These are phyloP conservation scores for Tetramorium bicarinatum DNA, from an alignment of 2,888 invertebrate species.

Conservation along the genomic window DNA sequence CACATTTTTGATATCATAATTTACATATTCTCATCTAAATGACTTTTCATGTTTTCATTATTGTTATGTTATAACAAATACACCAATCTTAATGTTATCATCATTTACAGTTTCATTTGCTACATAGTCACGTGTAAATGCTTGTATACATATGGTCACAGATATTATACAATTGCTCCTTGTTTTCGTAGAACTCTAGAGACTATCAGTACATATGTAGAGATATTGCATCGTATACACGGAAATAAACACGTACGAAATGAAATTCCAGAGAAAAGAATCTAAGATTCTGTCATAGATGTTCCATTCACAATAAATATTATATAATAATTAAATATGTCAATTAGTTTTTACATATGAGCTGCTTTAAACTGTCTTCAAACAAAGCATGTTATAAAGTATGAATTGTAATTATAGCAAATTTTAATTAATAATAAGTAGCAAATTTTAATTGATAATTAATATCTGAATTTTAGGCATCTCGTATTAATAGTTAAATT, in stretches of 20 bases:
- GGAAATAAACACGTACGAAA: constrained; percentile 52
- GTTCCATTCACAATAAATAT: constrained; percentile 43
- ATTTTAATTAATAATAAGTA: too few species aligned
- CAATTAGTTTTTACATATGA: background rate
- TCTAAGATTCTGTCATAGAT: constrained; percentile 33
- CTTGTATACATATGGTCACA: constrained; percentile 65
- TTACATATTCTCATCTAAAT: background rate
- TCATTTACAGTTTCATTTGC: constrained; percentile 67
- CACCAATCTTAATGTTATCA: constrained; percentile 63
- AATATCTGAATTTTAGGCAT: background rate
- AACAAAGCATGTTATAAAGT: background rate
- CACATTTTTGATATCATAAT: too few species aligned
- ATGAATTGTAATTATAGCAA: background rate
- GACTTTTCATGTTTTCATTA: constrained; percentile 57
- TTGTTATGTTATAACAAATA: constrained; percentile 4
- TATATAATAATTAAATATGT: background rate
- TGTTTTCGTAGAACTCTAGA: constrained; percentile 64
- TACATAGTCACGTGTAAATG: constrained; percentile 68
- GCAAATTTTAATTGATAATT: background rate
- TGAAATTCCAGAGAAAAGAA: constrained; percentile 39
- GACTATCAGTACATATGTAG: constrained; percentile 39
- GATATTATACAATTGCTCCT: constrained; percentile 51
- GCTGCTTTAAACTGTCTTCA: background rate
- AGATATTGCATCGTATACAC: background rate
- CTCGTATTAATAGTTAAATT: background rate